Base-by-base conservation (phyloP, 2,797 vertebrate genomes). In the Florisuga fusca region DNA sequence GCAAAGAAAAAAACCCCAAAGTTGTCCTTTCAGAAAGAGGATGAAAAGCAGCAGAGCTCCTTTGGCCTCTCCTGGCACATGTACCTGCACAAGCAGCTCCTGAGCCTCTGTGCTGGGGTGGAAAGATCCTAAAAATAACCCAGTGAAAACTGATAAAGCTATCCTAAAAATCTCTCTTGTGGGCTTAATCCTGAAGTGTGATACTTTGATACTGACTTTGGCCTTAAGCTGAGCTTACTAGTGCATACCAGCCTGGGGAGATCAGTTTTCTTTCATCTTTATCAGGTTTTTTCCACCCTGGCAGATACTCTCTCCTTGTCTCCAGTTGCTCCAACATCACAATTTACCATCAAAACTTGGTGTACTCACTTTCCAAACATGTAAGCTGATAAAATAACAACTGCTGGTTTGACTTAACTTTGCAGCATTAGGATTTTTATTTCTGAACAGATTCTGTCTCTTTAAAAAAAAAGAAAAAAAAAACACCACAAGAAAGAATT, bases 211-310 rank as follows among this genome's bases (percentile, higher is more conserved):
- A 91, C 27, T 1, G 4, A 43, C 62, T 76, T 16, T 69, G 93
- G 91, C 82, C 69, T 76, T 74, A 38, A 87, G 48, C 50, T 1
- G 1, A 94, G 75, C 18, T 58, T 41, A 75, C 54, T 10, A n/a
- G 51, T 16, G 66, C 82, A 84, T 17, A 63, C 79, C 69, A 75
- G 51, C 7, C 66, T 2, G 33, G 34, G 27, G 38, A 91, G 82
- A 94, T 90, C 82, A 55, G 53, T 27, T 91, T 88, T 36, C 92
- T 86, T 92, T 95, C 62, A 78, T 85, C 84, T 86, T 62, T 53
- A 88, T 23, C 15, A 2, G 11, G 26, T 48, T 71, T 53, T 55
- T 89, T 54, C 64, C 5, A 1, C 73, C 36, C 69, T 85, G 73
- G 62, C 71, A 82, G 48, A 59, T 87, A 62, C 15, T 76, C 31